phyloP scores from a whole-genome alignment of 2,113 vertebrate genomes.

The Lanius collurio region DNA sequence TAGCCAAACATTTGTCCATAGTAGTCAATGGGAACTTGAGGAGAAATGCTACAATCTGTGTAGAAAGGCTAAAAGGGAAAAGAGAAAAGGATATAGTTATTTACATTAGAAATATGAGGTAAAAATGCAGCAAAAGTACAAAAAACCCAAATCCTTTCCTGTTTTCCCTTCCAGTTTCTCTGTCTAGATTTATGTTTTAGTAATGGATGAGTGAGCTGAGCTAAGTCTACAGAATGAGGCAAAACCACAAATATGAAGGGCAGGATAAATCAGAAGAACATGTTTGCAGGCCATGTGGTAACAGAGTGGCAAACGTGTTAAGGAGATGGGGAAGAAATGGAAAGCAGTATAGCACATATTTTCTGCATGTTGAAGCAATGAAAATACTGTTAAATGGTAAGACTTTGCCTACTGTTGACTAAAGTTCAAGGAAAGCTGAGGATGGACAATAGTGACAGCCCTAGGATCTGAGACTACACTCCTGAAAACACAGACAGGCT shows the following conservation, averaged over 20 bases:
- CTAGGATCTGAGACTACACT: background rate
- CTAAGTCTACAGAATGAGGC: background rate
- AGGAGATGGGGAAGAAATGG: background rate
- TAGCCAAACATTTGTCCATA: background rate
- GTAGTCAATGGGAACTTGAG: background rate
- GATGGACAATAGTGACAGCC: background rate
- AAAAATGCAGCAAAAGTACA: background rate
- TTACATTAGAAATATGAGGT: background rate
- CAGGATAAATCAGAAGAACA: background rate
- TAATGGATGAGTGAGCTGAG: background rate
- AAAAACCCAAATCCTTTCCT: background rate
- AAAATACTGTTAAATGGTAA: background rate
- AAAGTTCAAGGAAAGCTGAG: background rate
- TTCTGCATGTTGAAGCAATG: background rate
- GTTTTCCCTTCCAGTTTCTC: background rate
- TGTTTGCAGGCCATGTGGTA: background rate
- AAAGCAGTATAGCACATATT: background rate
- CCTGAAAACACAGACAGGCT: background rate
- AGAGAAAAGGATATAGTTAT: background rate
- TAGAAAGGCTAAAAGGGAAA: background rate
- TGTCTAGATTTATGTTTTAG: background rate
- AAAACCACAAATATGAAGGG: background rate
- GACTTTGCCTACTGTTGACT: background rate
- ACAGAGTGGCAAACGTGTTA: background rate
- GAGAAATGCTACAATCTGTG: background rate